phyloP scores from a whole-genome alignment of 2,888 invertebrate genomes.

The Lasioglossum figueresi region DNA sequence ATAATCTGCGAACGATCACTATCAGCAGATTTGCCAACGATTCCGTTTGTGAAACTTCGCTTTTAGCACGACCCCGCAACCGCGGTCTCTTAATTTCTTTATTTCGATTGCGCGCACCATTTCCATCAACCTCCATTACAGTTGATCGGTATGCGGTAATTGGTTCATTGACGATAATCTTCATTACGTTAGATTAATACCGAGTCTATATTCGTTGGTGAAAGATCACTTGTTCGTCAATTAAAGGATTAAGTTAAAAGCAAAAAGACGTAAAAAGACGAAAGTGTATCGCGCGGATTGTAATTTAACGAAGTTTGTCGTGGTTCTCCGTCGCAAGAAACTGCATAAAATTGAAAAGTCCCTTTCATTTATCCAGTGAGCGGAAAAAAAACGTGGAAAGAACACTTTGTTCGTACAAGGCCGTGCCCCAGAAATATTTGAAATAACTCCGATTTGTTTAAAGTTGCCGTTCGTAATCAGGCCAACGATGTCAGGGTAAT shows the following conservation, averaged over 20 bases:
- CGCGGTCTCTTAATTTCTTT: not conserved
- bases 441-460: conserved; percentile 23
- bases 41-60: not conserved
- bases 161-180: not conserved
- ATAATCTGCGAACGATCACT: not conserved
- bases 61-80: not conserved
- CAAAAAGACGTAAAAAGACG: not conserved
- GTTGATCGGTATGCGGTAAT: not conserved
- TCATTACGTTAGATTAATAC: not conserved
- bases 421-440: conserved; percentile 37
- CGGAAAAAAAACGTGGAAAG: conserved; percentile 26
- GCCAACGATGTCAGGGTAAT: not conserved
- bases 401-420: conserved; percentile 37
- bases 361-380: conserved; percentile 35
- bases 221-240: not conserved
- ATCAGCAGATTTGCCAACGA: not conserved
- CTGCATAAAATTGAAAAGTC: conserved; percentile 25
- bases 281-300: not conserved
- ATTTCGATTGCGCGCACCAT: not conserved
- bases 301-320: not conserved
- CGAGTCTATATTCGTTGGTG: not conserved
- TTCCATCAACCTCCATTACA: not conserved
- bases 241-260: not conserved
- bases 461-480: not conserved
- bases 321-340: not conserved